Base-by-base conservation (phyloP, 2,113 vertebrate species). In the Lepidothrix coronata region DNA sequence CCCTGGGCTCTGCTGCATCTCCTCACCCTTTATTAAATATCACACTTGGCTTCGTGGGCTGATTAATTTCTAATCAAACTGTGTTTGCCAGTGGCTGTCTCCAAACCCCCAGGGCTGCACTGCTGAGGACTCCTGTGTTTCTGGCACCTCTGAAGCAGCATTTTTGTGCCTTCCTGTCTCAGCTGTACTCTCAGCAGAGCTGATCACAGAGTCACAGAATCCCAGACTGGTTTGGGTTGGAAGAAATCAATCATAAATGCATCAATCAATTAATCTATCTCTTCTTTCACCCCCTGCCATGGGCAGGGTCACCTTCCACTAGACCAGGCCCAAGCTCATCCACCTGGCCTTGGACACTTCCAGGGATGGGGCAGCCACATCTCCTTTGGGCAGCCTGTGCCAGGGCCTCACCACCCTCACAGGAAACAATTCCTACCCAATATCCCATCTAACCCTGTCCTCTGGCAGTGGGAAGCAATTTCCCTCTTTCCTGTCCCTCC, bases 321-420 rank as follows among this genome's bases (percentile, higher is more conserved):
- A 1, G 6, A 37, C 43, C 86, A 44, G 51, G 7, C 44, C 67
- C 67, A 12, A 63, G 24, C 25, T 8, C 25, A 27, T 52, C 51
- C 51, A 0, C 30, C 58, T 43, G 41, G 35, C 21, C 41, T 57
- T 27, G 76, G 44, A 0, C 37, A n/a, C 15, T 46, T 0, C 27
- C 44, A 74, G 61, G 37, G 52, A 37, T 74, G 67, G 35, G 31
- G 51, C 51, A 73, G 24, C 25, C 57, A 25, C 41, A 65, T 22
- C 51, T 73, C 0, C 76, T 51, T 31, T 58, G 67, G 43, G 31
- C 9, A 49, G 0, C 15, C 43, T 73, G 30, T 65, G 35, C 41
- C 21, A 65, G 24, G 17, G 58, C 35, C 15, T 48, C 0, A 0
- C 21, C 48, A 46, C 19, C 16, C 30, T 72, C 25, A 3, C 43